A percentile compares a stretch with the other conserved stretches of the same genome.
These are phyloP conservation scores for Drosophila pegasa DNA, from an alignment of 2,888 invertebrate species.

Conservation along the genomic window DNA sequence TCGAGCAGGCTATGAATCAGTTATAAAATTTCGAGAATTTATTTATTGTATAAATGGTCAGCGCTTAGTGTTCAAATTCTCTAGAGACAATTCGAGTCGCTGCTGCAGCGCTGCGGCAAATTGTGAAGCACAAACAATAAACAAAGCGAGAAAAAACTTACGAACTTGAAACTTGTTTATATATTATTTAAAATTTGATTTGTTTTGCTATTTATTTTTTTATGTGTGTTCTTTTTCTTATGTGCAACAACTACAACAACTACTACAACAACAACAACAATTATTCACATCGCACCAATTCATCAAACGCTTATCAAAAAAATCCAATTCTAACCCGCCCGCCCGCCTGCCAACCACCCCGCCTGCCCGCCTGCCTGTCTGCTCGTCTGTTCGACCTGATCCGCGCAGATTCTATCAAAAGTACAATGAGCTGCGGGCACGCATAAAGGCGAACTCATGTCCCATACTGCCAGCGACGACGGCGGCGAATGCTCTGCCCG, in stretches of 20 bases:
- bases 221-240: conserved; percentile 57
- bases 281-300: conserved; percentile 68
- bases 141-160: conserved; percentile 17
- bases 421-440: conserved; percentile 94
- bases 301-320: conserved; percentile 78
- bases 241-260: conserved; percentile 41
- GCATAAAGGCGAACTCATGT: conserved; percentile 94
- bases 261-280: conserved; percentile 38
- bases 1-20: conserved; percentile 33
- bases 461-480: conserved; percentile 88
- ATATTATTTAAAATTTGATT: conserved; percentile 52
- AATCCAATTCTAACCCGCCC: conserved; percentile 63
- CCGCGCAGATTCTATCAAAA: conserved; percentile 92
- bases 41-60: conserved; percentile 14
- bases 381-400: conserved; percentile 18
- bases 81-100: conserved; percentile 10
- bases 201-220: conserved; percentile 59
- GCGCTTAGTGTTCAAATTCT: conserved; percentile 18
- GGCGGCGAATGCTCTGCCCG: conserved; percentile 60
- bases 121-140: conserved; percentile 65
- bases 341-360: conserved; percentile 20
- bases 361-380: conserved; percentile 22
- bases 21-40: conserved; percentile 4
- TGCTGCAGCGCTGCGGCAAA: conserved; percentile 46
- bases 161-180: conserved; percentile 18